Evolutionary conservation across 2,113 vertebrate genomes (phyloP), one percentile per base, ranked within the genome.

Genomic region (Calyptomena viridis): DNA sequence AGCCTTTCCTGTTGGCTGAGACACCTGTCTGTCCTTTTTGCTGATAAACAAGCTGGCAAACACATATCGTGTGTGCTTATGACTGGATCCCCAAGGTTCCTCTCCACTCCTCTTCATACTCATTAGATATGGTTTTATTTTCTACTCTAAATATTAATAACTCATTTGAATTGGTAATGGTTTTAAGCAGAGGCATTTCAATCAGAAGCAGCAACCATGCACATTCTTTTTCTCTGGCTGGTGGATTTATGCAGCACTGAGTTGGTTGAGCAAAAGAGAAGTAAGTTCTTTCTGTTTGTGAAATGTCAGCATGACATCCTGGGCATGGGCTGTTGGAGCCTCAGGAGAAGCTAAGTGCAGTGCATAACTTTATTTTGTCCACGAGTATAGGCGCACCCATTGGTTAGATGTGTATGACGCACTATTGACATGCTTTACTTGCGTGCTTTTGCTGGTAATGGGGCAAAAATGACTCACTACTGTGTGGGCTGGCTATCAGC

Each of bases 401-500:
- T 96, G 95, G 92, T 59, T 89, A 55, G 44, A 11, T 39, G 40
- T 33, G n/a, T 49, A 33, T 93, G 96, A 96, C 67, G 78, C 95
- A 94, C 81, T 93, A 19, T 68, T 93, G 47, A 52, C 81, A 90
- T 85, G 52, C 35, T 28, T 94, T 69, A 46, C 79, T 77, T 84
- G 88, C 12, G 33, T 94, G 81, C 87, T 93, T 91, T 79, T 17
- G 9, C 84, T 81, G 85, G 84, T 82, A 74, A 94, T 89, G 93
- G 93, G 90, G 82, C 83, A 87, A 88, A 93, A 92, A 90, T 97
- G 96, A 97, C 68, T 97, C 95, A 97, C 76, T 64, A 0, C 39
- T 85, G 93, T 95, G 96, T 97, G 95, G 96, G 96, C 20, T 96
- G 95, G 64, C 85, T 93, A 95, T 96, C 91, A 94, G 88, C 85